Conservation (phyloP, 37 sponge, comb jelly and placozoan genomes). For the Mnemiopsis leidyi region DNA sequence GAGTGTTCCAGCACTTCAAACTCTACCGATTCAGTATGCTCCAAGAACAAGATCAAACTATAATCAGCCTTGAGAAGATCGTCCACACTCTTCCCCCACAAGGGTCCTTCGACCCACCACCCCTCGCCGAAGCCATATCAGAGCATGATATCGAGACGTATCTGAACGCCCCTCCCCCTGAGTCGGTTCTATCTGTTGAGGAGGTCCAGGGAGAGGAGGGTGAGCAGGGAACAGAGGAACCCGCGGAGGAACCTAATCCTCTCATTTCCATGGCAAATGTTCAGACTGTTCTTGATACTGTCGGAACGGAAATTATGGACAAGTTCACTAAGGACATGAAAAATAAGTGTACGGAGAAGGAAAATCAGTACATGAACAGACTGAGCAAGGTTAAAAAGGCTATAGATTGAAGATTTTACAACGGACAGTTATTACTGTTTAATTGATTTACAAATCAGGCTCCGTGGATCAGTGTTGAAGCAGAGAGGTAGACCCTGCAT, state of each 20-base stretch:
- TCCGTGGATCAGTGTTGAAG: too few species aligned
- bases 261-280: conserved; percentile 56
- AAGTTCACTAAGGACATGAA: conserved; percentile 50
- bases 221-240: conserved; percentile 10
- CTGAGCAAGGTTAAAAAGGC: conserved; percentile 54
- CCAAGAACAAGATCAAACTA: conserved; percentile 36
- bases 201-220: conserved; percentile 35
- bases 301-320: conserved; percentile 44
- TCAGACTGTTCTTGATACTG: conserved; percentile 59
- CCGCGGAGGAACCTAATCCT: not conserved
- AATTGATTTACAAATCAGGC: too few species aligned
- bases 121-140: conserved; percentile 42
- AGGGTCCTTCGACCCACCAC: conserved; percentile 63
- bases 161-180: conserved; percentile 61
- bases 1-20: conserved; percentile 36
- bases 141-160: conserved; percentile 61
- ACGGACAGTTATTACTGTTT: not conserved
- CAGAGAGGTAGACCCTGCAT: too few species aligned
- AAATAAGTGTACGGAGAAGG: conserved; percentile 48
- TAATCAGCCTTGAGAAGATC: conserved; percentile 57
- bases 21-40: conserved; percentile 32
- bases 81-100: conserved; percentile 26
- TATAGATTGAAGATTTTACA: conserved; percentile 5
- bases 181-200: not conserved
- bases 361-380: conserved; percentile 31